Evolutionary conservation across 2,888 invertebrate genomes (phyloP).

Genomic region (Omphaloscelis lunosa): DNA sequence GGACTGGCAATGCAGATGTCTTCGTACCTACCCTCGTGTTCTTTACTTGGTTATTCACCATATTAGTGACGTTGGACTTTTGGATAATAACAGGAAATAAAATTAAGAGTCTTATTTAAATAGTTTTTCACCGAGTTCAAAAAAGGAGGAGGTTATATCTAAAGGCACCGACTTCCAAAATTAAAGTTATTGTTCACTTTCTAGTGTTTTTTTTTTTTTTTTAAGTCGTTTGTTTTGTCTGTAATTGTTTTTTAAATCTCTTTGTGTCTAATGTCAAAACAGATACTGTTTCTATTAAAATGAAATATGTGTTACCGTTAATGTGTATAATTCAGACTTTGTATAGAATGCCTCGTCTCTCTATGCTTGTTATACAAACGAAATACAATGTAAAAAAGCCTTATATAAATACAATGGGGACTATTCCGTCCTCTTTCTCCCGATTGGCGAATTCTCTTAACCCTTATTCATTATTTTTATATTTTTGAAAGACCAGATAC

Average conservation of each 20-base stretch:
- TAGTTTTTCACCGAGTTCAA: too few relatives aligned
- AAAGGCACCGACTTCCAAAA: too few relatives aligned
- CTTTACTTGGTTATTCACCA: slow-evolving; percentile 67
- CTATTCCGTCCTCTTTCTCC: background rate
- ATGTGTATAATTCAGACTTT: background rate
- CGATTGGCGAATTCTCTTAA: too few relatives aligned
- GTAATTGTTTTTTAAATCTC: background rate
- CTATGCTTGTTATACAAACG: background rate
- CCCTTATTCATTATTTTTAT: background rate
- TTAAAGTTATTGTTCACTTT: too few relatives aligned
- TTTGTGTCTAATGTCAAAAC: background rate
- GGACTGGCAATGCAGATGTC: slow-evolving; percentile 66
- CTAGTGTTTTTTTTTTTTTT: too few relatives aligned
- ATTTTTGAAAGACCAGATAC: background rate
- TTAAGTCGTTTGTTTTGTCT: too few relatives aligned
- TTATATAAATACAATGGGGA: background rate
- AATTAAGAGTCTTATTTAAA: slow-evolving; percentile 33
- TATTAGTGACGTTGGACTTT: slow-evolving; percentile 71
- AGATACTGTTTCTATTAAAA: slow-evolving; percentile 4
- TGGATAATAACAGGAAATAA: slow-evolving; percentile 65
- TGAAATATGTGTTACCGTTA: background rate
- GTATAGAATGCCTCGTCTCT: background rate
- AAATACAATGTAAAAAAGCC: background rate
- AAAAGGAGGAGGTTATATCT: too few relatives aligned
- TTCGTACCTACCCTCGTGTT: slow-evolving; percentile 50